Percentiles rank a stretch among this genome's conserved stretches.
phyloP scores from a whole-genome alignment of 2,113 vertebrate species.

The Loxodonta africana region DNA sequence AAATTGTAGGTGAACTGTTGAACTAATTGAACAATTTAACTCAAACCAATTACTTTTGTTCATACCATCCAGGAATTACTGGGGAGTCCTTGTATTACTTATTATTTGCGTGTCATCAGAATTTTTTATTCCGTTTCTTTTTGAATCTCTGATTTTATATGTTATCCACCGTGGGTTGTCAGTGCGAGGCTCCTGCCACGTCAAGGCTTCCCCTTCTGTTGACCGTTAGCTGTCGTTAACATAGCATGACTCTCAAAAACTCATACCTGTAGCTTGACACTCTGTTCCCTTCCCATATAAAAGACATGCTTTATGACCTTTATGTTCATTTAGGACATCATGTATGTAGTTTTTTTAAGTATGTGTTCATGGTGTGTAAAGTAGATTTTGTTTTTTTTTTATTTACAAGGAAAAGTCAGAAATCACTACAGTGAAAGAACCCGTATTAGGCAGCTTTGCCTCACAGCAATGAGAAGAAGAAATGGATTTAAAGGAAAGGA shows the following conservation, averaged over 20 bases:
- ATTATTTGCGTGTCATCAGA: background rate
- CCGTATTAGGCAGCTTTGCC: background rate
- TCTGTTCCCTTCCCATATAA: slow-evolving; percentile 50
- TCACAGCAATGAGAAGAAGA: background rate
- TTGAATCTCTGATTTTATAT: slow-evolving; percentile 49
- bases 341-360: slow-evolving; percentile 43
- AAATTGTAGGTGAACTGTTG: background rate
- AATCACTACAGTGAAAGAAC: slow-evolving; percentile 25
- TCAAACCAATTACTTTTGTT: background rate
- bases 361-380: slow-evolving; percentile 75
- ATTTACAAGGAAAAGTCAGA: slow-evolving; percentile 69
- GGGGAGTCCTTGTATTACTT: background rate
- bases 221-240: slow-evolving; percentile 60
- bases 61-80: background rate
- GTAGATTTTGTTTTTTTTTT: slow-evolving; percentile 9
- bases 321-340: slow-evolving; percentile 31
- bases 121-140: slow-evolving; percentile 63
- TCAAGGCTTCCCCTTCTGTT: slow-evolving; percentile 44
- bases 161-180: slow-evolving; percentile 23
- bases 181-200: slow-evolving; percentile 9
- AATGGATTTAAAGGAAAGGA: background rate
- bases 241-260: slow-evolving; percentile 61
- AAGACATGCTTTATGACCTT: slow-evolving; percentile 52
- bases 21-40: background rate
- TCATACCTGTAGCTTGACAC: slow-evolving; percentile 48